Conservation (phyloP, 1,140 invertebrate genomes). For the Trachymyrmex cornetzi region DNA sequence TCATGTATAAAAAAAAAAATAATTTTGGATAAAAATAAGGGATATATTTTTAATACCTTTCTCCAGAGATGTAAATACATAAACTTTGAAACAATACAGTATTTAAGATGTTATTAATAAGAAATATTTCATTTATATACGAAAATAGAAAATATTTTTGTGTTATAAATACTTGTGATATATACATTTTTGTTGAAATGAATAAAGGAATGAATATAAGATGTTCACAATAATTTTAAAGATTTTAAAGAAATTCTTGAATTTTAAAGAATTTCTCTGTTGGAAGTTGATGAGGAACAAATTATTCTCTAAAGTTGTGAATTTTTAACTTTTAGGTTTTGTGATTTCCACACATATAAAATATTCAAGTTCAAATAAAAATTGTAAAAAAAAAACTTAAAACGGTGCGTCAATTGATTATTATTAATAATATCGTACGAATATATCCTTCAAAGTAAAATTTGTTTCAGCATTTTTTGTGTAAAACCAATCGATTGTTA, state of each 20-base stretch:
- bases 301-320: neutral
- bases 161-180: neutral
- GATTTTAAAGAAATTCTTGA: too few species aligned
- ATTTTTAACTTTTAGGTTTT: neutral
- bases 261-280: neutral
- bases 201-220: neutral
- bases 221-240: neutral
- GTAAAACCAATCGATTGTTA: neutral
- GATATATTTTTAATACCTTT: neutral
- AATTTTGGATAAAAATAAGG: constrained; percentile 3
- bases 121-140: neutral
- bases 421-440: neutral
- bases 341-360: constrained; percentile 2
- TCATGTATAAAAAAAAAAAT: neutral
- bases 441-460: neutral
- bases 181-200: neutral
- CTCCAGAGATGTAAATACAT: constrained; percentile 11
- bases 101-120: constrained; percentile 5
- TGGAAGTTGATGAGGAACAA: neutral
- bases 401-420: neutral
- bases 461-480: neutral
- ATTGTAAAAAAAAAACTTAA: neutral
- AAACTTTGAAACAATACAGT: constrained; percentile 25
- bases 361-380: neutral
- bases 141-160: constrained; percentile 24